Base-by-base conservation (phyloP, 2,797 vertebrate species). In the Gastrophryne carolinensis region DNA sequence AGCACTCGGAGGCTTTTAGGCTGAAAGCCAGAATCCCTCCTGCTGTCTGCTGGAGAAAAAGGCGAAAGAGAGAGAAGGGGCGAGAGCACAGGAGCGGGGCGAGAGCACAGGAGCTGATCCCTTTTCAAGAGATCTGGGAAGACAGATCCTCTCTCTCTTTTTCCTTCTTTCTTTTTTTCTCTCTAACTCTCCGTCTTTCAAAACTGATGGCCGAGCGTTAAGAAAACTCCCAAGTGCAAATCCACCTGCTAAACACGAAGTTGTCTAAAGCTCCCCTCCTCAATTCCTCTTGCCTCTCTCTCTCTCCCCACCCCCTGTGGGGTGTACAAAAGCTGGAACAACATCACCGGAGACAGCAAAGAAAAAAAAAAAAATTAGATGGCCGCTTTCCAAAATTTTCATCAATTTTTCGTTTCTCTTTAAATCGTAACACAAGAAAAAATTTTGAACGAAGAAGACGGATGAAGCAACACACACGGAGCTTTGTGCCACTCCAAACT, bases 1-100 rank as follows among this genome's bases (percentile, higher is more conserved):
- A 91, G 87, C 88, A 89, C 90, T 91, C 89, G 87, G 90, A 91
- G 89, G 90, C 89, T 92, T 91, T 89, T 86, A 89, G 89, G 90
- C 89, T 90, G 90, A 89, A 87, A 83, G 83, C 67, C 78, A 88
- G 90, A 88, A 88, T 89, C 87, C 81, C 90, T 85, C 89, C 90
- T 89, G 91, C 89, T 87, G 87, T 88, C 90, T 90, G 89, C 87
- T 83, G 88, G 88, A 86, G 89, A 87, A 81, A 87, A 86, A 83
- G 86, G 86, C 84, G 80, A 85, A 84, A 84, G 82, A 80, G 83
- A 84, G 80, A 80, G 78, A 81, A 76, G 72, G 49, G 23, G 15
- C 29, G 49, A 37, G 41, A 29, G 17, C n/a, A n/a, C n/a, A n/a
- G n/a, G n/a, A n/a, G n/a, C n/a, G n/a, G n/a, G n/a, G n/a, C n/a